A percentile compares a stretch with the other conserved stretches of the same genome.
Conservation (phyloP, 2,797 vertebrate genomes). For the Siniperca undulata region DNA sequence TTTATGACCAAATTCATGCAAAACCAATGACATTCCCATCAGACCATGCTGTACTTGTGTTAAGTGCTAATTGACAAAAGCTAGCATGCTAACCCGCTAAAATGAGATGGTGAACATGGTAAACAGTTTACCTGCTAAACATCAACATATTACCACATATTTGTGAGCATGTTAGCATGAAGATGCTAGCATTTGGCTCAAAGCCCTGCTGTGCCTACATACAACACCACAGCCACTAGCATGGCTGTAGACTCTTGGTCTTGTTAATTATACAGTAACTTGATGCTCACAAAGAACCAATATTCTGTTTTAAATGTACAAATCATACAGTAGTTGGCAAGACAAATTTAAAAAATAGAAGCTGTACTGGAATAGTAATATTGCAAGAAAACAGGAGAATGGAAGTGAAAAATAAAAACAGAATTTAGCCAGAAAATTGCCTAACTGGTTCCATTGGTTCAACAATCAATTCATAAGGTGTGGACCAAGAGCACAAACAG, state of each 20-base stretch:
- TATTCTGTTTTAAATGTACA: background rate
- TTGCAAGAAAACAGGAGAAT: background rate
- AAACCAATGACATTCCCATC: background rate
- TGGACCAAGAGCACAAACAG: background rate
- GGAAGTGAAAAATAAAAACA: background rate
- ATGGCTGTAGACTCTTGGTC: background rate
- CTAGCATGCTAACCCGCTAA: background rate
- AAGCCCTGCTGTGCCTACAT: background rate
- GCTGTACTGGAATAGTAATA: background rate
- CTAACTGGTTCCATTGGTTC: background rate
- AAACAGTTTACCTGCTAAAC: background rate
- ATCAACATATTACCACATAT: background rate
- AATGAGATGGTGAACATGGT: background rate
- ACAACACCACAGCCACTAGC: background rate
- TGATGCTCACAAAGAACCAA: background rate
- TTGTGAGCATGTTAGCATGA: no score
- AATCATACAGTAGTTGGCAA: background rate
- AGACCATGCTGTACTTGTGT: no score
- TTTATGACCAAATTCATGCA: background rate
- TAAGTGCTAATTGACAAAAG: background rate
- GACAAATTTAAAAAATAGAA: background rate
- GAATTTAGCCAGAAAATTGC: background rate
- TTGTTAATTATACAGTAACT: background rate
- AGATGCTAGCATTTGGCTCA: background rate
- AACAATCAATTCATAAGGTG: constrained; percentile 10